phyloP scores from a whole-genome alignment of 2,113 vertebrate genomes.

The Melanerpes formicivorus region DNA sequence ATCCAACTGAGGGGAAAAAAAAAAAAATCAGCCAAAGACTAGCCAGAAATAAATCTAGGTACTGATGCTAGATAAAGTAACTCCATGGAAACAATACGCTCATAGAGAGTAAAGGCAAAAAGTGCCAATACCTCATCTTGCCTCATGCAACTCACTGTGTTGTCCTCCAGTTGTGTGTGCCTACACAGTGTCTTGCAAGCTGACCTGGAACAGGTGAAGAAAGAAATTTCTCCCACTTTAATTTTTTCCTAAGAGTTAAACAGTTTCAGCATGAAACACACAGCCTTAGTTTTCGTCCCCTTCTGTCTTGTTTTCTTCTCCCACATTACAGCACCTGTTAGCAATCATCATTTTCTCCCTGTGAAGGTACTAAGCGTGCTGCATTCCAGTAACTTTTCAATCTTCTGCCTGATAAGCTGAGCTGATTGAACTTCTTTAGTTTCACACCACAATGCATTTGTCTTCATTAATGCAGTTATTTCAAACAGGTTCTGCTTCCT shows the following conservation, averaged over 20 bases:
- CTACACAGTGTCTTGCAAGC: neutral
- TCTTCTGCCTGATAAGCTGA: neutral
- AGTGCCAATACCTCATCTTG: neutral
- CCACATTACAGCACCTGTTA: neutral
- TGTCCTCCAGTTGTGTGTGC: neutral
- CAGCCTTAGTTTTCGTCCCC: neutral
- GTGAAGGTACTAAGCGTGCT: neutral
- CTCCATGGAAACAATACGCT: neutral
- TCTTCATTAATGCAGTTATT: neutral
- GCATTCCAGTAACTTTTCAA: neutral
- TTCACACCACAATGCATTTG: neutral
- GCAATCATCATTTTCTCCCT: neutral
- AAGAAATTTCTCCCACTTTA: neutral
- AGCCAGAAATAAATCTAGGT: neutral
- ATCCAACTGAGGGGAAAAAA: neutral
- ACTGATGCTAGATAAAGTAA: rapidly evolving
- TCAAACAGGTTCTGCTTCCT: neutral
- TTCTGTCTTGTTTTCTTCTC: neutral
- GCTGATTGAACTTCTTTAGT: neutral
- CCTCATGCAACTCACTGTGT: neutral
- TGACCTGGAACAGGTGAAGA: neutral
- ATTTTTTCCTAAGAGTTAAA: neutral
- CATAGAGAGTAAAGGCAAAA: neutral
- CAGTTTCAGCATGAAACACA: neutral
- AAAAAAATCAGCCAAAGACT: neutral